Conservation (phyloP, 1,140 invertebrate genomes). For the Drosophila mauritiana region DNA sequence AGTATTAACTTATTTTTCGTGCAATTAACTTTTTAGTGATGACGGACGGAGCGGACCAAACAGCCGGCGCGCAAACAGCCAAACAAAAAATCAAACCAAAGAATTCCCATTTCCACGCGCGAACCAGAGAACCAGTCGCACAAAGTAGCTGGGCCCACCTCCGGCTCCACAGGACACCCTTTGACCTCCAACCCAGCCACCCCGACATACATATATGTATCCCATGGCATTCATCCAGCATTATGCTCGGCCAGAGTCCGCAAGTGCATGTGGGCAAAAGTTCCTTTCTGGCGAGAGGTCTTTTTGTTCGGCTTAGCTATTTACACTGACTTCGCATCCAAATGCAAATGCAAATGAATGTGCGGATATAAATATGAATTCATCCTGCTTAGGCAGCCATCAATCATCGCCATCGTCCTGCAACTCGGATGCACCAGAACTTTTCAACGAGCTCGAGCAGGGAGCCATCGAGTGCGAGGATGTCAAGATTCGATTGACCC, state of each 20-base stretch:
- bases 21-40: constrained; percentile 81
- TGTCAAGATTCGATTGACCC: constrained; percentile 12
- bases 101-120: constrained; percentile 72
- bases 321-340: constrained; percentile 28
- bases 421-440: constrained; percentile 21
- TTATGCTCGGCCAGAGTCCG: constrained; percentile 66
- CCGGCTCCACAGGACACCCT: not conserved
- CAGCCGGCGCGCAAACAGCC: constrained; percentile 66
- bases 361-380: constrained; percentile 50
- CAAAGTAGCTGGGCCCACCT: constrained; percentile 61
- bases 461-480: not conserved
- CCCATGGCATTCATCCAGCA: constrained; percentile 58
- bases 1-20: constrained; percentile 83
- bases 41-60: constrained; percentile 54
- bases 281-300: constrained; percentile 64
- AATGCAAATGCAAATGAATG: constrained; percentile 20
- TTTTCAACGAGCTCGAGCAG: constrained; percentile 21
- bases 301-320: constrained; percentile 51
- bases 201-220: not conserved
- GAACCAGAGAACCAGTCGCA: constrained; percentile 21
- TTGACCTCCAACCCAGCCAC: not conserved
- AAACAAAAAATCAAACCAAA: constrained; percentile 80
- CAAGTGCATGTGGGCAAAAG: constrained; percentile 70
- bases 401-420: constrained; percentile 57
- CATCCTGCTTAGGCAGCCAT: constrained; percentile 61